Conservation (phyloP, 2,113 vertebrate species). For the Indri indri region DNA sequence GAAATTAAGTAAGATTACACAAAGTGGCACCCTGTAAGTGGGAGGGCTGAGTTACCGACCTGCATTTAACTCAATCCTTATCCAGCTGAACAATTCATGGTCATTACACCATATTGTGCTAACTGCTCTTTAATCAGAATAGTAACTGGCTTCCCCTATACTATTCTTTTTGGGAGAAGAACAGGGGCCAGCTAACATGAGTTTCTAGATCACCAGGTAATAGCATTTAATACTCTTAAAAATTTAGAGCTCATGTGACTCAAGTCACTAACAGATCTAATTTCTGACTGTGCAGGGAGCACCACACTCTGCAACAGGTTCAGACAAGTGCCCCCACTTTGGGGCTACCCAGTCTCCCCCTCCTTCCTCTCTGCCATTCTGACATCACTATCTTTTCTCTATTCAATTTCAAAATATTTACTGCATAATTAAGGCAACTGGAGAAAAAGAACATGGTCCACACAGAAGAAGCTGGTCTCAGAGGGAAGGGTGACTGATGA, state of each 20-base stretch:
- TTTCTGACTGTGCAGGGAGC: neutral
- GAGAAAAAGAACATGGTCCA: neutral
- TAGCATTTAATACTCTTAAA: neutral
- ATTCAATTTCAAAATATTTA: neutral
- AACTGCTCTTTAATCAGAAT: neutral
- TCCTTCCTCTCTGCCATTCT: neutral
- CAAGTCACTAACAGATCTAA: neutral
- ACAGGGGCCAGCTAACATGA: neutral
- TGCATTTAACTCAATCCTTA: neutral
- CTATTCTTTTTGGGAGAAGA: neutral
- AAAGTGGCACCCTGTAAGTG: neutral
- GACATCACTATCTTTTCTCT: neutral
- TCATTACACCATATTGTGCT: neutral
- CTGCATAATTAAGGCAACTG: neutral
- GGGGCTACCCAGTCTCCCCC: neutral
- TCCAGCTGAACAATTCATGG: neutral
- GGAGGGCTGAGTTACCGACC: neutral
- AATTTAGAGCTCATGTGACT: neutral
- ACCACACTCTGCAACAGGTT: neutral
- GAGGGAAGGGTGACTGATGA: neutral
- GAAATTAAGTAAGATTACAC: neutral
- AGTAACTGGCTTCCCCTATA: neutral
- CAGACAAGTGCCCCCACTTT: neutral
- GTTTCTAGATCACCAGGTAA: neutral
- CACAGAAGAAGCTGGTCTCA: neutral